Evolutionary conservation across 2,113 vertebrate genomes (phyloP).

Genomic region (Trachemys scripta): DNA sequence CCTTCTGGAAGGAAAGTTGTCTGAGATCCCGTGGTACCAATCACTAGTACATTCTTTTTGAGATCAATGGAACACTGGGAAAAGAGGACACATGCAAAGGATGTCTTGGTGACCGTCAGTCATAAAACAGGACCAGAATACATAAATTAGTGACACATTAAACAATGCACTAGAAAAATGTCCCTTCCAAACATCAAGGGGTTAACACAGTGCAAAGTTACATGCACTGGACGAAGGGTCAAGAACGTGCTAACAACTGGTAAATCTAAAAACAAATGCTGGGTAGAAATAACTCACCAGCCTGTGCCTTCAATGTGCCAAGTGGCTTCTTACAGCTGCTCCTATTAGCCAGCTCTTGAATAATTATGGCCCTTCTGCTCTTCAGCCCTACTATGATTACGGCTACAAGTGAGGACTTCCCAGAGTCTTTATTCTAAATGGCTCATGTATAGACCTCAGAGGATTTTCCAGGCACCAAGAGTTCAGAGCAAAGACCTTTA

Average conservation of each 20-base stretch:
- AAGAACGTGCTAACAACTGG: not conserved
- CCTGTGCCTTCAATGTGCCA: not conserved
- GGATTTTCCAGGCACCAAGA: not conserved
- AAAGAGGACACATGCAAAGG: not conserved
- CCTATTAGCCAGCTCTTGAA: not conserved
- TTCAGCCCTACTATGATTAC: not conserved
- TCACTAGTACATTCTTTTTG: conserved; percentile 95
- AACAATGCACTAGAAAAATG: not conserved
- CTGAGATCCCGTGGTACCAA: conserved; percentile 94
- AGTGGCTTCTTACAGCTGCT: not conserved
- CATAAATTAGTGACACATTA: not conserved
- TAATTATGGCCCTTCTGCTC: not conserved
- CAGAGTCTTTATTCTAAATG: not conserved
- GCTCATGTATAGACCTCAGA: not conserved
- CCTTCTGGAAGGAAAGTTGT: conserved; percentile 94
- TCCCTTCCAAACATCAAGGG: rapidly evolving
- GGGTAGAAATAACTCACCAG: not conserved
- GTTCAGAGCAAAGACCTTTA: not conserved
- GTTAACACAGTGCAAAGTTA: not conserved
- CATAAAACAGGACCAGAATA: rapidly evolving
- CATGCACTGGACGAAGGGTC: not conserved
- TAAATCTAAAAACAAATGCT: not conserved
- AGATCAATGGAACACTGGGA: conserved; percentile 95
- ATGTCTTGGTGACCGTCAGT: rapidly evolving
- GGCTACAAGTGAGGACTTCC: not conserved